These are phyloP conservation scores for Nasonia giraulti DNA, from an alignment of 1,140 invertebrate genomes.

Conservation along the genomic window DNA sequence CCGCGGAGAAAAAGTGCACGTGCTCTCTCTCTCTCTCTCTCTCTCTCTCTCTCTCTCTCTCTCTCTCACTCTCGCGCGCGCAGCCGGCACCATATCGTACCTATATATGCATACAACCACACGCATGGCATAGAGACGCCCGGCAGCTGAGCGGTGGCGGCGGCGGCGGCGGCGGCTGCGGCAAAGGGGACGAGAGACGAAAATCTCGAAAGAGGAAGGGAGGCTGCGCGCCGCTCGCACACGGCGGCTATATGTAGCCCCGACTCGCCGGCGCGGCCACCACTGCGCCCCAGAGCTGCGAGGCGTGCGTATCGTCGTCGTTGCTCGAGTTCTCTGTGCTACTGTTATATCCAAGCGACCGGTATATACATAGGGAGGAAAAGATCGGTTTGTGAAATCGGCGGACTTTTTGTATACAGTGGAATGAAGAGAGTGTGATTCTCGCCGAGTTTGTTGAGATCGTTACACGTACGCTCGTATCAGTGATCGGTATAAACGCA, in stretches of 20 bases:
- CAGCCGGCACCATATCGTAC: not conserved
- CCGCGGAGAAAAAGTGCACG: slow-evolving; percentile 2
- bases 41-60: too few species aligned
- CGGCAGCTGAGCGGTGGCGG: not conserved
- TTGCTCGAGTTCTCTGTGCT: slow-evolving; percentile 30
- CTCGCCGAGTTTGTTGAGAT: too few species aligned
- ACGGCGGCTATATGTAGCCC: slow-evolving; percentile 72
- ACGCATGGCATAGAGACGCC: not conserved
- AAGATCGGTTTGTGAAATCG: not conserved
- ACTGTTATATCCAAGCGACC: too few species aligned
- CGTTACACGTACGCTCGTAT: not conserved
- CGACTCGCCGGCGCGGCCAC: slow-evolving; percentile 70
- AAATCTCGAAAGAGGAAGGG: slow-evolving; percentile 51
- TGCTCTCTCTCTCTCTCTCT: not conserved
- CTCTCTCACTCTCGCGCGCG: not conserved
- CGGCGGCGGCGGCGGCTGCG: slow-evolving; percentile 32
- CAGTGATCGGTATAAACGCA: not conserved
- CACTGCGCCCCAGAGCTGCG: slow-evolving; percentile 69
- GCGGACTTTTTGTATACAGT: not conserved
- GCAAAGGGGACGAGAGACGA: slow-evolving; percentile 50
- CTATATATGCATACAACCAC: not conserved
- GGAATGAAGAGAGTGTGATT: slow-evolving; percentile 32
- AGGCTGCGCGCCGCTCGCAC: slow-evolving; percentile 43
- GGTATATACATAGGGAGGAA: too few species aligned
- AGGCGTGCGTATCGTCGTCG: slow-evolving; percentile 63